These are phyloP conservation scores for Laterallus jamaicensis DNA, from an alignment of 2,113 vertebrate genomes.

Conservation along the genomic window DNA sequence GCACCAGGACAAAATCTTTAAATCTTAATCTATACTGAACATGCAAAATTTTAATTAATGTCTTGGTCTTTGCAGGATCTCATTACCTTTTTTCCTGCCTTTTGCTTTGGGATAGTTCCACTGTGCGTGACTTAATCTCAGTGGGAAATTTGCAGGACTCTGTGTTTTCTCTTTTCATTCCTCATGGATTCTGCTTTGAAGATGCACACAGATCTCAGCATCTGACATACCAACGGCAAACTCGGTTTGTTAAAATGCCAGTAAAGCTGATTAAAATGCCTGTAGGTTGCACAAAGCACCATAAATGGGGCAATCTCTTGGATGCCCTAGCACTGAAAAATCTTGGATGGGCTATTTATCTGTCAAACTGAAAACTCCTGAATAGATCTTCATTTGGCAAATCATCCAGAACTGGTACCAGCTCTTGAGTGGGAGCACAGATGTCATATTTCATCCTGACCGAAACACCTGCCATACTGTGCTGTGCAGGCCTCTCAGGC, in stretches of 20 bases:
- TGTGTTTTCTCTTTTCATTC: not conserved
- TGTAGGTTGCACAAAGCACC: not conserved
- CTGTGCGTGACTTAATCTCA: not conserved
- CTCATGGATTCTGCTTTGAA: not conserved
- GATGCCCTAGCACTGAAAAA: not conserved
- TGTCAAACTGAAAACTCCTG: not conserved
- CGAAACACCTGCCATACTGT: slow-evolving; percentile 16
- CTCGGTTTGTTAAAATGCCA: slow-evolving; percentile 2
- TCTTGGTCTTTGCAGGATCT: not conserved
- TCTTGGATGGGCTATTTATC: slow-evolving; percentile 1
- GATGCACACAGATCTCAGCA: not conserved
- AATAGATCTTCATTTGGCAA: slow-evolving; percentile 22
- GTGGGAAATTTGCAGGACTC: not conserved
- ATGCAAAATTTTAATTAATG: not conserved
- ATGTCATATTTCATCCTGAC: slow-evolving; percentile 21
- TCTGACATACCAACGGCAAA: not conserved
- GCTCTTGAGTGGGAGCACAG: not conserved
- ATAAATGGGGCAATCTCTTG: not conserved
- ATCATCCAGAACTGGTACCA: slow-evolving; percentile 16
- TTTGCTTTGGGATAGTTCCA: not conserved
- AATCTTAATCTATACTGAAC: not conserved
- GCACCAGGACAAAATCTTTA: not conserved
- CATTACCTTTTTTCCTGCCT: not conserved
- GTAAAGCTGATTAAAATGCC: slow-evolving; percentile 14
- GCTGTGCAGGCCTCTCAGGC: slow-evolving; percentile 1